Conservation (phyloP, 1,140 invertebrate genomes). For the Zaprionus davidi region DNA sequence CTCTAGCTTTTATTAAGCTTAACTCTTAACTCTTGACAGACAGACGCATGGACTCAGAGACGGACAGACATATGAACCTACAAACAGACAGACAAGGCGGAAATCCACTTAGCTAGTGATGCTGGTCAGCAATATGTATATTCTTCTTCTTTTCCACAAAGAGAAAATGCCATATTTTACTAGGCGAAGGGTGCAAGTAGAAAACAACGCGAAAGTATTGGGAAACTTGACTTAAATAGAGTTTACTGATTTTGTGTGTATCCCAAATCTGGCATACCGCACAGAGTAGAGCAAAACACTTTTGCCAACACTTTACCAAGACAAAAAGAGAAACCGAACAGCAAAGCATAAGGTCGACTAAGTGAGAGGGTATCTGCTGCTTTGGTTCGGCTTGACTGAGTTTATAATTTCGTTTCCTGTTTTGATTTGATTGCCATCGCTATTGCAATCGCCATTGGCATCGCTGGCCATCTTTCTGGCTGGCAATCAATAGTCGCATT, state of each 20-base stretch:
- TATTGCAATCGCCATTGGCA: neutral
- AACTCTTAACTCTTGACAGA: too few species aligned
- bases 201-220: too few species aligned
- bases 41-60: too few species aligned
- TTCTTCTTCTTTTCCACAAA: too few species aligned
- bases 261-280: too few species aligned
- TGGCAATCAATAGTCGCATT: constrained; percentile 68
- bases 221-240: neutral
- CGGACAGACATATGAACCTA: too few species aligned
- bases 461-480: constrained; percentile 36
- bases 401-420: constrained; percentile 14
- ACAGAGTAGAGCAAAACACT: neutral
- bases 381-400: constrained; percentile 8
- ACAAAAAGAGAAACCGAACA: neutral
- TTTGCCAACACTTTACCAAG: neutral
- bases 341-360: neutral
- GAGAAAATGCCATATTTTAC: too few species aligned
- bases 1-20: too few species aligned
- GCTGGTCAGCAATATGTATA: too few species aligned
- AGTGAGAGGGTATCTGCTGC: constrained; percentile 3
- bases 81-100: too few species aligned
- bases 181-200: too few species aligned
- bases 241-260: neutral
- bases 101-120: too few species aligned
- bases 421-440: constrained; percentile 41